phyloP scores from a whole-genome alignment of 2,888 invertebrate genomes.

The Tillus elongatus region DNA sequence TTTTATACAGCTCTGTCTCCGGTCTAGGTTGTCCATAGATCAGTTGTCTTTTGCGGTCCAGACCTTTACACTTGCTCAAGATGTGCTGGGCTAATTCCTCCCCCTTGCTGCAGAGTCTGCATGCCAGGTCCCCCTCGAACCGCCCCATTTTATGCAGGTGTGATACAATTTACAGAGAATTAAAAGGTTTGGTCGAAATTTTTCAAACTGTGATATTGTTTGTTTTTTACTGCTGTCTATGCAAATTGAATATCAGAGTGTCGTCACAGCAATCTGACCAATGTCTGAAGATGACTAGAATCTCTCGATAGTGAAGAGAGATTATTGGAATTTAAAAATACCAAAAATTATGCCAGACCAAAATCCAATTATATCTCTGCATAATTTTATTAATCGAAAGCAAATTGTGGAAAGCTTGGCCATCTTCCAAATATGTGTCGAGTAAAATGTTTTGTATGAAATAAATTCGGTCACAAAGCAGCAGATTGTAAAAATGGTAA shows the following conservation, averaged over 20 bases:
- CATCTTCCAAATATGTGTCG: constrained; percentile 15
- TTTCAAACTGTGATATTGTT: constrained; percentile 12
- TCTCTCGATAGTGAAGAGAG: constrained; percentile 15
- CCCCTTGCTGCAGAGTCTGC: too few species aligned
- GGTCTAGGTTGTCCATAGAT: too few species aligned
- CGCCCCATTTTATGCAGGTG: too few species aligned
- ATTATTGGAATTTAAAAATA: constrained; percentile 14
- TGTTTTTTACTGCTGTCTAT: constrained; percentile 19
- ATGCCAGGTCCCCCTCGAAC: too few species aligned
- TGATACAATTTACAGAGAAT: constrained; percentile 18
- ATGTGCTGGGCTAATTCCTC: too few species aligned
- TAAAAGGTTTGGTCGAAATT: constrained; percentile 12
- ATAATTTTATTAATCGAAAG: constrained; percentile 6
- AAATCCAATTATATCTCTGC: constrained; percentile 4
- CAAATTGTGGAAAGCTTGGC: constrained; percentile 16
- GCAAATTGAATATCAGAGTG: constrained; percentile 18
- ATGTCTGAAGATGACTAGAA: constrained; percentile 15
- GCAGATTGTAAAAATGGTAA: constrained; percentile 8
- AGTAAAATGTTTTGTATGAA: constrained; percentile 15
- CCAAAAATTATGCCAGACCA: constrained; percentile 6
- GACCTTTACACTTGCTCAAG: too few species aligned
- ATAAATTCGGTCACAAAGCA: constrained; percentile 11
- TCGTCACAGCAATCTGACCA: constrained; percentile 18
- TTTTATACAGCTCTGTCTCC: too few species aligned
- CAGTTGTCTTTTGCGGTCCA: too few species aligned